A percentile compares a stretch with the other conserved stretches of the same genome.
phyloP scores from a whole-genome alignment of 2,888 invertebrate genomes.

The Andrena camellia region DNA sequence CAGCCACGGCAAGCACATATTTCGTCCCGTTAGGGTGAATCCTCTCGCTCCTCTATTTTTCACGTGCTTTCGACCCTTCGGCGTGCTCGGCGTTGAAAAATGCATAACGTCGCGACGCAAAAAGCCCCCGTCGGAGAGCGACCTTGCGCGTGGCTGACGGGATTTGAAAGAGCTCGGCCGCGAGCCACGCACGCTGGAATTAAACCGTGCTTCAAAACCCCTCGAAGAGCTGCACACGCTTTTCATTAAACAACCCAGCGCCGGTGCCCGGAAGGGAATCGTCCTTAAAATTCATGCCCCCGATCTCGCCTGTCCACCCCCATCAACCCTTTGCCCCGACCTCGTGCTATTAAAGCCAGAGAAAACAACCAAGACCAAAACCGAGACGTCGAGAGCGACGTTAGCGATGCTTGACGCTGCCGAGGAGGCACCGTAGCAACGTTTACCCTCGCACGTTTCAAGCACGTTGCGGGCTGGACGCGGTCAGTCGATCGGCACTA shows the following conservation, averaged over 20 bases:
- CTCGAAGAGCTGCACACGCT: constrained; percentile 42
- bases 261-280: constrained; percentile 30
- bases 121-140: constrained; percentile 6
- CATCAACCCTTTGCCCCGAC: constrained; percentile 16
- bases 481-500: no score
- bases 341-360: constrained; percentile 8
- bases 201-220: constrained; percentile 43
- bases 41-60: background rate
- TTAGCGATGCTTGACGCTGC: no score
- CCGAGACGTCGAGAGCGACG: no score
- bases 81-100: constrained; percentile 3
- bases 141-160: background rate
- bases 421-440: no score
- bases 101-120: background rate
- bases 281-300: constrained; percentile 49
- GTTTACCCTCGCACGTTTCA: no score
- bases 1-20: no score
- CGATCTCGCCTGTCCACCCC: constrained; percentile 30
- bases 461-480: no score
- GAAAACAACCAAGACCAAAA: background rate
- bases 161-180: background rate
- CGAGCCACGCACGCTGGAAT: constrained; percentile 24
- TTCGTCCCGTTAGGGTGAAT: background rate
- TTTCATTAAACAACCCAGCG: constrained; percentile 30
- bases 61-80: background rate